These are phyloP conservation scores for Eidolon dupreanum DNA, from an alignment of 2,797 vertebrate species.

Conservation along the genomic window DNA sequence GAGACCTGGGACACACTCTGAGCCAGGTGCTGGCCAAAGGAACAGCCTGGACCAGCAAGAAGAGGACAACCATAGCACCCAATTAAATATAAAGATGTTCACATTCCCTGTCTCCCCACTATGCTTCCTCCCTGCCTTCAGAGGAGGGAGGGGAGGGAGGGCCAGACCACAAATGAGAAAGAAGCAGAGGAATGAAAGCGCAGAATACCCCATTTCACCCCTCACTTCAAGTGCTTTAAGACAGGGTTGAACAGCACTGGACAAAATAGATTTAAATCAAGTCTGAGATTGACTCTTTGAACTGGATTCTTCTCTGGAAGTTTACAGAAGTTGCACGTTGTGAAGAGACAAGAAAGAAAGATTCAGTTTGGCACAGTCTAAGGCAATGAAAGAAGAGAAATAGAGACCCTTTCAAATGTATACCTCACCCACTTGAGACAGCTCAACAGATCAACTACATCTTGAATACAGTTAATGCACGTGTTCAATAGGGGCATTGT, in stretches of 20 bases:
- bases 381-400: not conserved
- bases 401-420: not conserved
- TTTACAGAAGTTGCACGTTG: not conserved
- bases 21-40: not conserved
- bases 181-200: not conserved
- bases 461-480: not conserved
- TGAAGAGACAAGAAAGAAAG: not conserved
- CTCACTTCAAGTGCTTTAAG: not conserved
- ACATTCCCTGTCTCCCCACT: not conserved
- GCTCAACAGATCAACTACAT: not conserved
- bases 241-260: not conserved
- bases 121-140: not conserved
- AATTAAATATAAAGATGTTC: not conserved
- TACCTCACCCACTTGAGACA: not conserved
- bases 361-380: not conserved
- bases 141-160: rapidly evolving
- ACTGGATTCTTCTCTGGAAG: not conserved
- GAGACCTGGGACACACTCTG: not conserved
- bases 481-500: not conserved
- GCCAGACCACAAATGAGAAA: not conserved
- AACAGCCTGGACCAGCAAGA: not conserved
- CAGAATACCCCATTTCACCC: not conserved
- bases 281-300: not conserved
- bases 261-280: not conserved
- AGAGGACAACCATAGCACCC: not conserved